Evolutionary conservation across 1,140 invertebrate genomes (phyloP).

Genomic region (Drosophila cardini): DNA sequence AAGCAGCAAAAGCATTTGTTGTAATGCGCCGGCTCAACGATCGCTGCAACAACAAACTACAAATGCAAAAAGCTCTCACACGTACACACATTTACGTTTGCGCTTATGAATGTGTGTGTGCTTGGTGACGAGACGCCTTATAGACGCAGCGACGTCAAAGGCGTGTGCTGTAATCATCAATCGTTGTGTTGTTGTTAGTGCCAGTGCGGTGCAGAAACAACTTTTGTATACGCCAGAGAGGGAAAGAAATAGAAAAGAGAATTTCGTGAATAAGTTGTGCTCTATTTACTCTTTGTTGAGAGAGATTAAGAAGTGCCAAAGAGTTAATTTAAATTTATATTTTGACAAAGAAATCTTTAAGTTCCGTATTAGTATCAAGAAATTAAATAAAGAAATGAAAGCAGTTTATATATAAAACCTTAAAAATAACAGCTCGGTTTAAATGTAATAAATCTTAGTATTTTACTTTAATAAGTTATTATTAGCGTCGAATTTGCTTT

Average conservation of each 20-base stretch:
- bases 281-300: conserved; percentile 14
- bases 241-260: background rate
- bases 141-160: conserved; percentile 74
- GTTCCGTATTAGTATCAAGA: no score
- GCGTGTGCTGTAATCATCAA: conserved; percentile 54
- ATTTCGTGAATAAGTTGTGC: background rate
- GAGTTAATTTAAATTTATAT: background rate
- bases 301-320: conserved; percentile 1
- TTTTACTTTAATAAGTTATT: conserved; percentile 11
- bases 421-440: no score
- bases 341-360: no score
- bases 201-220: conserved; percentile 15
- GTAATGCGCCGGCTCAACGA: conserved; percentile 72
- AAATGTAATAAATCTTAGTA: background rate
- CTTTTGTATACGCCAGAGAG: conserved; percentile 8
- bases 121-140: conserved; percentile 65
- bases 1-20: conserved; percentile 33
- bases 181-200: conserved; percentile 12
- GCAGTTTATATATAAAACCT: no score
- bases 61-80: conserved; percentile 53
- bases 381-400: no score
- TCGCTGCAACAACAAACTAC: conserved; percentile 51
- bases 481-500: conserved; percentile 31
- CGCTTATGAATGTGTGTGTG: conserved; percentile 24
- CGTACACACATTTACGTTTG: background rate